Conservation (phyloP, 2,113 vertebrate species). For the Spea multiplicata region DNA sequence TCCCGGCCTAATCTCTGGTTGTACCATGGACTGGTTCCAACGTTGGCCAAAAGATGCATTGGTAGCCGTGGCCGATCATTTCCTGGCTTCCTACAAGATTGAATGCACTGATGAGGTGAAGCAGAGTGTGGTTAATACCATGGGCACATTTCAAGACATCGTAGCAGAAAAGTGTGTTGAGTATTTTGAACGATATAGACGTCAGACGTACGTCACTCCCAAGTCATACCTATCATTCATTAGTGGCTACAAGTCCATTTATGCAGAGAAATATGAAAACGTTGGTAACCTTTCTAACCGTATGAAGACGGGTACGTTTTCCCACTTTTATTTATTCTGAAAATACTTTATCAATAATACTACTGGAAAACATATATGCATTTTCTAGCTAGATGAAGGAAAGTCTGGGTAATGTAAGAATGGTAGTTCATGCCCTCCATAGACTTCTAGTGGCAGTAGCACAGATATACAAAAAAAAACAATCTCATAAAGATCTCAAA, state of each 20-base stretch:
- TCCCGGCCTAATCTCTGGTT: conserved; percentile 79
- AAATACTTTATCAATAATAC: not conserved
- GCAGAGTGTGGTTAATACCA: conserved; percentile 69
- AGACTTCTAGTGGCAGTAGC: too few relatives aligned
- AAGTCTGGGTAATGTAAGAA: not conserved
- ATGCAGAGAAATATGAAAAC: conserved; percentile 65
- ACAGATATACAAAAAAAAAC: too few relatives aligned
- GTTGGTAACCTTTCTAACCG: conserved; percentile 70
- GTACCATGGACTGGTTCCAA: conserved; percentile 83
- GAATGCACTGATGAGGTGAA: conserved; percentile 74
- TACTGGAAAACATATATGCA: not conserved
- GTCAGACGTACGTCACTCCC: conserved; percentile 77
- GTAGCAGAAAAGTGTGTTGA: conserved; percentile 74
- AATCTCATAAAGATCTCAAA: too few relatives aligned
- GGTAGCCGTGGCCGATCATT: conserved; percentile 76
- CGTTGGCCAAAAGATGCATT: conserved; percentile 80
- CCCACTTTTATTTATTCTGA: not conserved
- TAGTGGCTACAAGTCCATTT: conserved; percentile 74
- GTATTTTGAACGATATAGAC: conserved; percentile 77
- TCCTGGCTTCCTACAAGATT: conserved; percentile 70
- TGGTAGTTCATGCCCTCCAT: not conserved
- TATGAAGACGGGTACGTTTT: conserved; percentile 71
- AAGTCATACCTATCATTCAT: conserved; percentile 83
- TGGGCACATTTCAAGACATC: conserved; percentile 80
- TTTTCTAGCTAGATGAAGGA: not conserved